These are phyloP conservation scores for Tipula confusa DNA, from an alignment of 2,888 invertebrate genomes.

Conservation along the genomic window DNA sequence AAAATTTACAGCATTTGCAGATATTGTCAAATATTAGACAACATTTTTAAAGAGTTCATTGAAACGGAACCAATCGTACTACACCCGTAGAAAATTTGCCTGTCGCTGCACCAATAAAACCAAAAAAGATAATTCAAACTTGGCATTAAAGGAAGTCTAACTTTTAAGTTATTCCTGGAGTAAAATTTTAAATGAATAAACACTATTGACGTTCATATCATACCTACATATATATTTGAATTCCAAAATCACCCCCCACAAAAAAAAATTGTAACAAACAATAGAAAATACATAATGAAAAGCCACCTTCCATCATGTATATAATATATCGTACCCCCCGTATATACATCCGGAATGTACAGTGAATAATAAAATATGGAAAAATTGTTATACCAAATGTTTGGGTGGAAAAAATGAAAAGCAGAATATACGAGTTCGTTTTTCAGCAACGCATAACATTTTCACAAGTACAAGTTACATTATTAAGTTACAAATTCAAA, in stretches of 20 bases:
- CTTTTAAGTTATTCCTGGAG: too few species aligned
- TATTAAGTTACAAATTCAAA: conserved; percentile 12
- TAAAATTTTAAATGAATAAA: too few species aligned
- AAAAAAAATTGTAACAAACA: neutral
- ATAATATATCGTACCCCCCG: neutral
- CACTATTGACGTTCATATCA: too few species aligned
- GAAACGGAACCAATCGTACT: too few species aligned
- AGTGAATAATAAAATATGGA: neutral
- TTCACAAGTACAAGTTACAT: conserved; percentile 21
- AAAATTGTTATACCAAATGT: neutral
- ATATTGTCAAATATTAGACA: too few species aligned
- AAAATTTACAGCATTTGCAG: too few species aligned
- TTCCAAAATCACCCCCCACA: neutral
- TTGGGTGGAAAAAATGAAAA: neutral
- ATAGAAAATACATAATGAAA: conserved; percentile 25
- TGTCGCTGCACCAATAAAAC: too few species aligned
- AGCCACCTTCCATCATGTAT: neutral
- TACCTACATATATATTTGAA: neutral
- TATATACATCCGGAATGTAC: neutral
- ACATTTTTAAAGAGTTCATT: too few species aligned
- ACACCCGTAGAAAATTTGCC: too few species aligned
- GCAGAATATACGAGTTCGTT: neutral
- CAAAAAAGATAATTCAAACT: too few species aligned
- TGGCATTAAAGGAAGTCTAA: too few species aligned
- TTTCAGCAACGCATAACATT: neutral